Percentiles rank a stretch among this genome's conserved stretches.
These are phyloP conservation scores for Eriosoma lanigerum DNA, from an alignment of 1,140 invertebrate genomes.

Conservation along the genomic window DNA sequence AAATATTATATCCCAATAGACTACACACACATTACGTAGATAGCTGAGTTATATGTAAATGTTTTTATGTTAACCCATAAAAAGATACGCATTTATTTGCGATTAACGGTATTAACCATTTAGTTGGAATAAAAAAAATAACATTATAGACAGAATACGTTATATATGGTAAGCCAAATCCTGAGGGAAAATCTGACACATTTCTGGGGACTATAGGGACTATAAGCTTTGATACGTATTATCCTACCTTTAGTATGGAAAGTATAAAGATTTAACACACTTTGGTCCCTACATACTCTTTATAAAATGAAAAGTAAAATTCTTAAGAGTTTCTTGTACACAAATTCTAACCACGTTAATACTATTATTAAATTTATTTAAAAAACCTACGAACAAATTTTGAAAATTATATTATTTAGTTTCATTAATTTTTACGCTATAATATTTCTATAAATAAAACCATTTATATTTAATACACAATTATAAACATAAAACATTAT, in stretches of 20 bases:
- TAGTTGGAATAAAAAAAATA: background rate
- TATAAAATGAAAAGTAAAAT: background rate
- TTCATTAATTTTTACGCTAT: no score
- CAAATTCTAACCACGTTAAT: background rate
- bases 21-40: no score
- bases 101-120: slow-evolving; percentile 15
- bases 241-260: slow-evolving; percentile 17
- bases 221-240: slow-evolving; percentile 18
- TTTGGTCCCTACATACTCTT: background rate
- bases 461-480: no score
- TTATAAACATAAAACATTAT: no score
- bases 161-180: background rate
- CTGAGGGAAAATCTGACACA: background rate
- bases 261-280: slow-evolving; percentile 3
- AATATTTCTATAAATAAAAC: no score
- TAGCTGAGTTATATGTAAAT: no score
- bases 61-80: no score
- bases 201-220: background rate
- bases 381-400: no score
- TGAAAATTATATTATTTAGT: no score
- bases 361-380: background rate
- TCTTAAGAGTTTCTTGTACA: background rate
- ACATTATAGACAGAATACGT: background rate
- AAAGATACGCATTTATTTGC: background rate
- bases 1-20: no score